Conservation (phyloP, 1,140 invertebrate species). For the Rhizoglyphus robini region DNA sequence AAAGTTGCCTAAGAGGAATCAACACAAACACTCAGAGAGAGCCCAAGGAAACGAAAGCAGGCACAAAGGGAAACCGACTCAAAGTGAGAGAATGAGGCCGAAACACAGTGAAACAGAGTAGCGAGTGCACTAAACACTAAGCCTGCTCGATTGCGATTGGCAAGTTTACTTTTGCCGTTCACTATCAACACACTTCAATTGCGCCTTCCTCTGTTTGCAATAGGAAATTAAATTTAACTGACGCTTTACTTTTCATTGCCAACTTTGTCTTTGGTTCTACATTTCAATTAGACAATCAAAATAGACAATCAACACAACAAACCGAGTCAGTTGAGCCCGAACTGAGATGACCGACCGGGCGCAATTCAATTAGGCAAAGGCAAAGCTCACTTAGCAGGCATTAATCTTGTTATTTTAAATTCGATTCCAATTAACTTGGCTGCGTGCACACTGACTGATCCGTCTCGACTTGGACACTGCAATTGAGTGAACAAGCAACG, state of each 20-base stretch:
- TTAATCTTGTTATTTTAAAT: conserved; percentile 7
- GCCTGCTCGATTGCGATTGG: conserved; percentile 3
- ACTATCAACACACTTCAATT: background rate
- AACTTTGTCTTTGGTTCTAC: background rate
- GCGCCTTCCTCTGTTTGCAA: conserved; percentile 4
- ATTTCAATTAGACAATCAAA: conserved; percentile 14
- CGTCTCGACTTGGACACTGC: background rate
- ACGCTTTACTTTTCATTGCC: background rate
- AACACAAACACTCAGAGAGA: too few relatives aligned
- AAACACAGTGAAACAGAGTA: background rate
- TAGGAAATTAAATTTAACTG: conserved; percentile 14
- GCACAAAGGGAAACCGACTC: too few relatives aligned
- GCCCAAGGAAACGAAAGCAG: too few relatives aligned
- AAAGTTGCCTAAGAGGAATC: too few relatives aligned
- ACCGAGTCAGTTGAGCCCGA: background rate
- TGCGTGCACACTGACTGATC: background rate
- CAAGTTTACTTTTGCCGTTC: conserved; percentile 2
- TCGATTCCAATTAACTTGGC: conserved; percentile 5
- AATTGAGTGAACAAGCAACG: background rate
- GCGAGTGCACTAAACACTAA: background rate
- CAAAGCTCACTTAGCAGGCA: too few relatives aligned
- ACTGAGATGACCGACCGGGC: background rate
- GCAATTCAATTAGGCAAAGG: background rate
- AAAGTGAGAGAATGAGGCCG: too few relatives aligned
- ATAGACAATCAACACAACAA: background rate